These are phyloP conservation scores for Drosophila busckii DNA, from an alignment of 1,140 invertebrate species.

Conservation along the genomic window DNA sequence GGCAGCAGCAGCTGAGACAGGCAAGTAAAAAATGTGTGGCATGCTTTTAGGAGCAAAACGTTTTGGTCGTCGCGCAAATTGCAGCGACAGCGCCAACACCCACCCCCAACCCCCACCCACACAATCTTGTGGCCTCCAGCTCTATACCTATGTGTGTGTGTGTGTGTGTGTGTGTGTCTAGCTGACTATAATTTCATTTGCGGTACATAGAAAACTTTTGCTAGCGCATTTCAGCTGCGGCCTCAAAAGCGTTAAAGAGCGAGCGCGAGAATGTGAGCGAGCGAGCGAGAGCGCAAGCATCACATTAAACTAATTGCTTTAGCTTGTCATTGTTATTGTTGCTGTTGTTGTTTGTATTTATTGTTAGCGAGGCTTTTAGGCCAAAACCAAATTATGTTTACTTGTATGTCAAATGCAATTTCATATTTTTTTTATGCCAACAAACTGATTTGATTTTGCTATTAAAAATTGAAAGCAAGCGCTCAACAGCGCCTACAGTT, in stretches of 20 bases:
- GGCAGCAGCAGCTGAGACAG: neutral
- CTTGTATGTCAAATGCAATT: slow-evolving; percentile 50
- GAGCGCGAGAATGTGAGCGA: neutral
- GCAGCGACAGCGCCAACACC: slow-evolving; percentile 67
- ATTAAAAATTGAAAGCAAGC: slow-evolving; percentile 41
- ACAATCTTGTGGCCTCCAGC: slow-evolving; percentile 43
- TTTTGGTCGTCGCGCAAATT: slow-evolving; percentile 60
- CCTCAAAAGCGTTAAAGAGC: slow-evolving; percentile 1
- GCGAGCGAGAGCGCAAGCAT: slow-evolving; percentile 30
- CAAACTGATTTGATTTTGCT: slow-evolving; percentile 8
- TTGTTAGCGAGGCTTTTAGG: slow-evolving; percentile 69
- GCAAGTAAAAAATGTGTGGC: slow-evolving; percentile 55
- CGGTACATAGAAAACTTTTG: slow-evolving; percentile 73
- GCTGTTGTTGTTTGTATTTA: slow-evolving; percentile 47
- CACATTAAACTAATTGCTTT: slow-evolving; percentile 77
- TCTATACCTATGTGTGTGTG: slow-evolving; percentile 8
- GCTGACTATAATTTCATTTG: slow-evolving; percentile 72
- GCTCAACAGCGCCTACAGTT: too few relatives aligned
- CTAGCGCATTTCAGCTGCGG: slow-evolving; percentile 61
- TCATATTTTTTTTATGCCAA: slow-evolving; percentile 9
- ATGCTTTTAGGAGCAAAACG: slow-evolving; percentile 63
- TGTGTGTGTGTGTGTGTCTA: slow-evolving; percentile 19
- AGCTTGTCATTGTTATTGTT: slow-evolving; percentile 65
- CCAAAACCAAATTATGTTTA: slow-evolving; percentile 64
- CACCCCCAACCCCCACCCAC: too few relatives aligned